Conservation (phyloP, 1,140 invertebrate genomes). For the Ceratoteleas bidentatus region DNA sequence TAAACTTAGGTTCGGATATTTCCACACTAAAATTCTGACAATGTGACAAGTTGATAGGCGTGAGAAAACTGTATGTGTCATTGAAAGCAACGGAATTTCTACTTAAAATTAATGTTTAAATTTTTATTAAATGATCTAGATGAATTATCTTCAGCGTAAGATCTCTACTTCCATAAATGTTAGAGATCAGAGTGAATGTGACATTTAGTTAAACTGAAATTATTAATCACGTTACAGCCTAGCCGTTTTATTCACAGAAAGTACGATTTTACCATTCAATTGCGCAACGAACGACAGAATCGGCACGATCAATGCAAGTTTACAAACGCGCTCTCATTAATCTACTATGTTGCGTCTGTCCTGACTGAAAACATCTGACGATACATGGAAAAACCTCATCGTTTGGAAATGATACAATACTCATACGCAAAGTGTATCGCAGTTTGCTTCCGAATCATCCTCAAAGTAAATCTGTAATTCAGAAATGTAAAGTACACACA, state of each 20-base stretch:
- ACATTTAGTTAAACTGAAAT: background rate
- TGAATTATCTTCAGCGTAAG: background rate
- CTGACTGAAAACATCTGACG: constrained; percentile 8
- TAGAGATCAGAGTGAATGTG: background rate
- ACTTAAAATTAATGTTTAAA: no score
- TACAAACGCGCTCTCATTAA: constrained; percentile 18
- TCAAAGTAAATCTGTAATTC: constrained; percentile 23
- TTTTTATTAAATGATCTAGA: no score
- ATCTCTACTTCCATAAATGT: background rate
- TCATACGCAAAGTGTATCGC: constrained; percentile 12
- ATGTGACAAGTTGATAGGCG: no score
- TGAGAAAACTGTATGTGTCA: no score
- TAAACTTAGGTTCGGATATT: no score
- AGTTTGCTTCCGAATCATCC: constrained; percentile 10
- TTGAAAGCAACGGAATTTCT: no score
- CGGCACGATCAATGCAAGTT: constrained; percentile 5
- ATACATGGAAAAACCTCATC: constrained; percentile 16
- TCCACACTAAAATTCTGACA: no score
- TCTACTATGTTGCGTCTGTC: constrained; percentile 7
- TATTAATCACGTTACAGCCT: constrained; percentile 15
- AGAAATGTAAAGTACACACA: constrained; percentile 22
- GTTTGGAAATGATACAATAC: constrained; percentile 18
- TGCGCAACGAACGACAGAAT: constrained; percentile 3
- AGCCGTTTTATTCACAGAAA: constrained; percentile 4
- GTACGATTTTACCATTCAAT: constrained; percentile 21